Percentiles rank a stretch among this genome's conserved stretches.
Conservation (phyloP, 2,888 invertebrate genomes). For the Poecilus cupreus region DNA sequence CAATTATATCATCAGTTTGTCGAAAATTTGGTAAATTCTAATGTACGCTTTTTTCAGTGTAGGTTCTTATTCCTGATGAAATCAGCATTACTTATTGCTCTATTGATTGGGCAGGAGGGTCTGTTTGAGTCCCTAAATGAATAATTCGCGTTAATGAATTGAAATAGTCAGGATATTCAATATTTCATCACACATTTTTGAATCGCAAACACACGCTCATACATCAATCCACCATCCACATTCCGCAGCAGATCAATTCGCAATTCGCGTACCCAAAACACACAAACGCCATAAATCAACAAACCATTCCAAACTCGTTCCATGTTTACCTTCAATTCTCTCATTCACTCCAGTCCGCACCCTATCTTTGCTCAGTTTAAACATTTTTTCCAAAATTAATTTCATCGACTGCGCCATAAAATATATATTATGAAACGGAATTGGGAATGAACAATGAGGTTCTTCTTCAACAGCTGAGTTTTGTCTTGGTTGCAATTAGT, state of each 20-base stretch:
- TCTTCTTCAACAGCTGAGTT: neutral
- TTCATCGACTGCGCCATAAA: slow-evolving; percentile 45
- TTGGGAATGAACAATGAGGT: slow-evolving; percentile 48
- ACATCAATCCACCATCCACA: slow-evolving; percentile 17
- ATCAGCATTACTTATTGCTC: too few relatives aligned
- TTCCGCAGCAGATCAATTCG: slow-evolving; percentile 30
- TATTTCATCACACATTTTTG: slow-evolving; percentile 35
- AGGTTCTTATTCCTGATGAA: too few relatives aligned
- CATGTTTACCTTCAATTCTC: slow-evolving; percentile 44
- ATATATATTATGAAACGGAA: slow-evolving; percentile 53
- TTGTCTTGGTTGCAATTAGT: slow-evolving; percentile 7
- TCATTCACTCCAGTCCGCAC: slow-evolving; percentile 11
- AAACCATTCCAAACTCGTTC: slow-evolving; percentile 26
- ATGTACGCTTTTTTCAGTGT: too few relatives aligned
- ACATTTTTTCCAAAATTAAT: slow-evolving; percentile 52
- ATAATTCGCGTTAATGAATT: neutral
- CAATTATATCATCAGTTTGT: too few relatives aligned
- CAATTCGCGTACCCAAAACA: slow-evolving; percentile 28
- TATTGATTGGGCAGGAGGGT: too few relatives aligned
- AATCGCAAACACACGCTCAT: slow-evolving; percentile 1
- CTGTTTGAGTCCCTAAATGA: neutral
- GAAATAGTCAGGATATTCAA: neutral
- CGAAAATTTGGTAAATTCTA: too few relatives aligned
- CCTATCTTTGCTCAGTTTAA: slow-evolving; percentile 40
- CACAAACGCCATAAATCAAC: slow-evolving; percentile 41